phyloP scores from a whole-genome alignment of 1,140 invertebrate species.

The Patella vulgata region DNA sequence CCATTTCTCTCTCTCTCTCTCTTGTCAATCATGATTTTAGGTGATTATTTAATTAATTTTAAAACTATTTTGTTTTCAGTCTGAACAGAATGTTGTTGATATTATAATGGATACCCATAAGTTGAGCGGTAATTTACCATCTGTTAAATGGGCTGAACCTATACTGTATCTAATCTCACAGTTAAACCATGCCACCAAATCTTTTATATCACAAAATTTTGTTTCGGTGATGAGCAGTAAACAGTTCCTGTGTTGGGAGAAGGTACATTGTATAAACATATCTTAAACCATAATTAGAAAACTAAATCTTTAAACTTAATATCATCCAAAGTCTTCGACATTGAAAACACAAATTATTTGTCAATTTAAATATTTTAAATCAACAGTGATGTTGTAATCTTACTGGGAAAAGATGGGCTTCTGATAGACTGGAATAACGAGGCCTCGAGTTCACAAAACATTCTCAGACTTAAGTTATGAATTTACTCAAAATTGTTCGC shows the following conservation, averaged over 20 bases:
- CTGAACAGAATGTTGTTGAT: slow-evolving; percentile 44
- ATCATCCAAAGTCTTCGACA: too few relatives aligned
- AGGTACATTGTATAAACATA: slow-evolving; percentile 23
- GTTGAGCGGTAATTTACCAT: slow-evolving; percentile 40
- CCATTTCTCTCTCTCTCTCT: too few relatives aligned
- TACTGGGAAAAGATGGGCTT: too few relatives aligned
- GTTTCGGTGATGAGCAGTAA: slow-evolving; percentile 35
- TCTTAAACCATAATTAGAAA: background rate
- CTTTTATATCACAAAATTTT: slow-evolving; percentile 50
- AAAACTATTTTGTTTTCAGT: slow-evolving; percentile 35
- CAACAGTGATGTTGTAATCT: too few relatives aligned
- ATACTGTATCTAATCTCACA: slow-evolving; percentile 42
- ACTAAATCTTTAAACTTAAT: background rate
- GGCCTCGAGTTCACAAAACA: too few relatives aligned
- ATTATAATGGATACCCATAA: slow-evolving; percentile 45
- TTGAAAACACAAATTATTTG: too few relatives aligned
- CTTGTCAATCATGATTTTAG: too few relatives aligned
- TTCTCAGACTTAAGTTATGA: too few relatives aligned
- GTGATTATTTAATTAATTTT: too few relatives aligned
- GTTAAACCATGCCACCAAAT: slow-evolving; percentile 46
- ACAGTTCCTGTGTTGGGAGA: slow-evolving; percentile 41
- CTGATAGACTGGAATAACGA: too few relatives aligned
- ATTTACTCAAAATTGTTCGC: too few relatives aligned
- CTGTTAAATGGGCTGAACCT: slow-evolving; percentile 48
- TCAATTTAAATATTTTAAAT: too few relatives aligned